Conservation (phyloP, 2,113 vertebrate species). For the Pygoscelis antarcticus region DNA sequence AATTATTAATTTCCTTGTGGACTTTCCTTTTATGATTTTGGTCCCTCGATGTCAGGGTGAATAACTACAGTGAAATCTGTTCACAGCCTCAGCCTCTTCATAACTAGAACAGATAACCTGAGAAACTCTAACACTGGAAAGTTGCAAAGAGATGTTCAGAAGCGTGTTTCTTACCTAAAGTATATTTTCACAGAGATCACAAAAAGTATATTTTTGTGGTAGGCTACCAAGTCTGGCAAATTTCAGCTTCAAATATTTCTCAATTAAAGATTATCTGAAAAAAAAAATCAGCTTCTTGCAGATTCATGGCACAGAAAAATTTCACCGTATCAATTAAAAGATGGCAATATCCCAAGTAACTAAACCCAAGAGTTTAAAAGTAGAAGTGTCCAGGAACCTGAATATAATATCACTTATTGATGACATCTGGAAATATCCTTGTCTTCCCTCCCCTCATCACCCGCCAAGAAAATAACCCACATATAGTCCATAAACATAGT, state of each 20-base stretch:
- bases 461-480: not conserved
- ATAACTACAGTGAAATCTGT: constrained; percentile 31
- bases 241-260: not conserved
- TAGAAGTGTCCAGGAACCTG: not conserved
- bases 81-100: not conserved
- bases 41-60: constrained; percentile 11
- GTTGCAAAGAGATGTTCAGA: not conserved
- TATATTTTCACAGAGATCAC: not conserved
- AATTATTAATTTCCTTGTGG: constrained; percentile 58
- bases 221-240: not conserved
- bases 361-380: not conserved
- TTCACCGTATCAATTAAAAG: not conserved
- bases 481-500: not conserved
- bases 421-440: not conserved
- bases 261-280: not conserved
- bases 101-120: not conserved
- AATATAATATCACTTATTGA: not conserved
- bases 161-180: not conserved
- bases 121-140: not conserved
- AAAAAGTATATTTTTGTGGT: not conserved
- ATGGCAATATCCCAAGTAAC: not conserved
- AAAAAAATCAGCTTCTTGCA: not conserved
- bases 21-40: constrained; percentile 33
- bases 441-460: not conserved
- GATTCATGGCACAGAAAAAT: not conserved